These are phyloP conservation scores for Ectemnius cavifrons DNA, from an alignment of 2,888 invertebrate species.

Conservation along the genomic window DNA sequence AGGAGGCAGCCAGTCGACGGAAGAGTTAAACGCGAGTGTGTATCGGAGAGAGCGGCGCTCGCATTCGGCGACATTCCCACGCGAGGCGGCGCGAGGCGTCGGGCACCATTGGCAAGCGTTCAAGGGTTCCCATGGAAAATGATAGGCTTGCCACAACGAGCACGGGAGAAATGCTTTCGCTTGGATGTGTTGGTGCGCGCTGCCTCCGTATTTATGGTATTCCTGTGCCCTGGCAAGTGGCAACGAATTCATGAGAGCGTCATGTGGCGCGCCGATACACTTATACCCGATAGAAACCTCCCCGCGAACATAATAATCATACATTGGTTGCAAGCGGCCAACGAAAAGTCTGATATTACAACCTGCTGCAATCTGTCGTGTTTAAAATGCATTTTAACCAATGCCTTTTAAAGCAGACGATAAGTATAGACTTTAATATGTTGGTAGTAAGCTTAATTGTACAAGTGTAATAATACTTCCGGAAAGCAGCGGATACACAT, in stretches of 20 bases:
- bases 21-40: background rate
- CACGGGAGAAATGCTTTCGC: conserved; percentile 33
- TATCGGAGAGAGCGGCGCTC: background rate
- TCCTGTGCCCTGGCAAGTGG: conserved; percentile 1
- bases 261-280: conserved; percentile 26
- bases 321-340: background rate
- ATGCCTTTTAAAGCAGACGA: too few species aligned
- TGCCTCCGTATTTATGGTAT: conserved; percentile 57
- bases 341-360: background rate
- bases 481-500: too few species aligned
- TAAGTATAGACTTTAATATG: too few species aligned
- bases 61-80: conserved; percentile 54
- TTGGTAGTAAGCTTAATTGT: too few species aligned
- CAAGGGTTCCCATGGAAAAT: conserved; percentile 63
- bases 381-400: too few species aligned
- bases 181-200: conserved; percentile 38
- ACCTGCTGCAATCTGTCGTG: background rate
- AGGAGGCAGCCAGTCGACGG: background rate
- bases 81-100: conserved; percentile 28
- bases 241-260: conserved; percentile 8
- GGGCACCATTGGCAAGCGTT: conserved; percentile 48
- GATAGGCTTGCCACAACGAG: conserved; percentile 64
- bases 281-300: background rate
- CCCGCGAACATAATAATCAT: background rate
- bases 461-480: too few species aligned